Evolutionary conservation across 2,888 invertebrate genomes (phyloP).

Genomic region (Malthinus seriepunctatus): DNA sequence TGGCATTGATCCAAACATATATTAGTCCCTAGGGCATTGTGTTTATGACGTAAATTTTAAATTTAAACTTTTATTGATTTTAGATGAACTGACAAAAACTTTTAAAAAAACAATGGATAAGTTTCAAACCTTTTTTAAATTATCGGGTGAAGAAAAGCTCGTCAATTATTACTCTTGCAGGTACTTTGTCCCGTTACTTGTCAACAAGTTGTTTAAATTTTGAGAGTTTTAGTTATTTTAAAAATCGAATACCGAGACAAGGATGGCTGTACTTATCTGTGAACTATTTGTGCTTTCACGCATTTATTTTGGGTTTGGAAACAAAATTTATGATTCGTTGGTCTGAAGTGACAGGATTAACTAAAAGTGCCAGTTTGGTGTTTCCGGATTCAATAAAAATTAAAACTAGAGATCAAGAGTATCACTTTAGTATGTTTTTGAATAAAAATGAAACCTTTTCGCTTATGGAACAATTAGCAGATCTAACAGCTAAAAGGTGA

Average conservation of each 20-base stretch:
- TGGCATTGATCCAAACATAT: too few relatives aligned
- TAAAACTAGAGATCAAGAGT: slow-evolving; percentile 81
- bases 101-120: slow-evolving; percentile 79
- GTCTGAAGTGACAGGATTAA: slow-evolving; percentile 84
- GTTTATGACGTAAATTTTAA: background rate
- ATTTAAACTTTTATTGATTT: slow-evolving; percentile 38
- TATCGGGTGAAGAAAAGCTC: slow-evolving; percentile 92
- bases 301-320: slow-evolving; percentile 90
- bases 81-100: slow-evolving; percentile 83
- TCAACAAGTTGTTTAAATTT: background rate
- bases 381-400: slow-evolving; percentile 88
- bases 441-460: slow-evolving; percentile 87
- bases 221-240: slow-evolving; percentile 76
- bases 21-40: too few relatives aligned
- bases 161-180: slow-evolving; percentile 94
- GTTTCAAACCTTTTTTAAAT: slow-evolving; percentile 86
- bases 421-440: slow-evolving; percentile 90
- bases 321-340: slow-evolving; percentile 87
- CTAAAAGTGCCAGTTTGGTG: slow-evolving; percentile 74
- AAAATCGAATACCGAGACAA: slow-evolving; percentile 90
- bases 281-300: slow-evolving; percentile 94
- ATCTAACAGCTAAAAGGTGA: slow-evolving; percentile 92
- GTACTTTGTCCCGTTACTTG: slow-evolving; percentile 58
- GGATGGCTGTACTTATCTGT: slow-evolving; percentile 97
- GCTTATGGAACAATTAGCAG: slow-evolving; percentile 93